Evolutionary conservation across 2,888 invertebrate genomes (phyloP).

Genomic region (Epirrita christyi): DNA sequence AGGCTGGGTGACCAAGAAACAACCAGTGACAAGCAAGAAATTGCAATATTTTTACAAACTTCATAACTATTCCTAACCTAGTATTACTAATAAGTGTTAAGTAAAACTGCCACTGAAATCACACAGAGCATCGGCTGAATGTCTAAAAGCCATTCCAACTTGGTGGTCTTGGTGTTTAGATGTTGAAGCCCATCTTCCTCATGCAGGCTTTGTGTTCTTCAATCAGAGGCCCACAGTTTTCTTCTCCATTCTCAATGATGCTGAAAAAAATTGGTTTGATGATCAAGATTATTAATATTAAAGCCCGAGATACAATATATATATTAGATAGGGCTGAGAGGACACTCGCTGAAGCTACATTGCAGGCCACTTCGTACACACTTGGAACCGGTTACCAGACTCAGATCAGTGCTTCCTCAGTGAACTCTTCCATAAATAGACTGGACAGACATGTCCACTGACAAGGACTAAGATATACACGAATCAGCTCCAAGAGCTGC

Average conservation of each 20-base stretch:
- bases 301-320: no score
- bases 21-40: neutral
- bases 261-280: slow-evolving; percentile 73
- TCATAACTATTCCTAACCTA: neutral
- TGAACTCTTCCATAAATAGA: no score
- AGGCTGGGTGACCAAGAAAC: neutral
- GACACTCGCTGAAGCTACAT: no score
- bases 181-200: slow-evolving; percentile 97
- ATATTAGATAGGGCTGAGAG: no score
- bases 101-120: neutral
- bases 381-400: no score
- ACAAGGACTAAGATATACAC: no score
- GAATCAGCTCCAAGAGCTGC: no score
- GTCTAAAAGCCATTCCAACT: neutral
- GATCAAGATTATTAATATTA: no score
- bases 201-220: slow-evolving; percentile 99
- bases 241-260: slow-evolving; percentile 96
- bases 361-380: no score
- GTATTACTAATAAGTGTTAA: neutral
- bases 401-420: no score
- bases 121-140: slow-evolving; percentile 14
- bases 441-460: no score
- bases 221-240: slow-evolving; percentile 94
- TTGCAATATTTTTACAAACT: neutral
- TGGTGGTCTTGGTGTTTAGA: slow-evolving; percentile 84